Conservation (phyloP, 2,797 vertebrate species). For the Paedocypris micromegethes region DNA sequence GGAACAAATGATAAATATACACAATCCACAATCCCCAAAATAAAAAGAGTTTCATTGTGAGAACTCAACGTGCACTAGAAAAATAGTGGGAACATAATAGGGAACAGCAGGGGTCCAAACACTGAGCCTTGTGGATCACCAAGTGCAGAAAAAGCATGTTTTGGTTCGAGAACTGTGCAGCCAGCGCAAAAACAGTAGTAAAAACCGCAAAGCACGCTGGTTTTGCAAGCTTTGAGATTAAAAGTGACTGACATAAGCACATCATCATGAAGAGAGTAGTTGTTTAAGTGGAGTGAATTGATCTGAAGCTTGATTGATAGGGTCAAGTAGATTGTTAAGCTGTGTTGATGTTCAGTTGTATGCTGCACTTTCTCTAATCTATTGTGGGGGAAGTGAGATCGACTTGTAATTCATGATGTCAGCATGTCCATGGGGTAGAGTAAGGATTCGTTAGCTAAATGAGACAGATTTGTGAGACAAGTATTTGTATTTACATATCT, state of each 20-base stretch:
- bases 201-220: background rate
- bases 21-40: background rate
- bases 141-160: background rate
- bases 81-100: constrained; percentile 12
- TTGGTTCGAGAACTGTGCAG: background rate
- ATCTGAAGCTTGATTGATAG: constrained; percentile 7
- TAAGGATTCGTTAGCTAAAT: background rate
- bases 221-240: background rate
- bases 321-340: background rate
- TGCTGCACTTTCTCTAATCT: background rate
- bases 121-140: constrained; percentile 13
- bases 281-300: background rate
- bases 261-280: background rate
- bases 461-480: background rate
- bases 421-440: too few species aligned
- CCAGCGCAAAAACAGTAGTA: constrained; percentile 2
- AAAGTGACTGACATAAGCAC: background rate
- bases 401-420: background rate
- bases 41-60: background rate
- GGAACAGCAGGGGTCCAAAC: constrained; percentile 4
- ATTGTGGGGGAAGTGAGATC: background rate
- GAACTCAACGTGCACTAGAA: too few species aligned
- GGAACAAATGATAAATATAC: background rate
- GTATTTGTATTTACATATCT: background rate
- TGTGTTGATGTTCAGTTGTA: background rate